phyloP scores from a whole-genome alignment of 2,888 invertebrate genomes.

The Drosophila neotestacea region DNA sequence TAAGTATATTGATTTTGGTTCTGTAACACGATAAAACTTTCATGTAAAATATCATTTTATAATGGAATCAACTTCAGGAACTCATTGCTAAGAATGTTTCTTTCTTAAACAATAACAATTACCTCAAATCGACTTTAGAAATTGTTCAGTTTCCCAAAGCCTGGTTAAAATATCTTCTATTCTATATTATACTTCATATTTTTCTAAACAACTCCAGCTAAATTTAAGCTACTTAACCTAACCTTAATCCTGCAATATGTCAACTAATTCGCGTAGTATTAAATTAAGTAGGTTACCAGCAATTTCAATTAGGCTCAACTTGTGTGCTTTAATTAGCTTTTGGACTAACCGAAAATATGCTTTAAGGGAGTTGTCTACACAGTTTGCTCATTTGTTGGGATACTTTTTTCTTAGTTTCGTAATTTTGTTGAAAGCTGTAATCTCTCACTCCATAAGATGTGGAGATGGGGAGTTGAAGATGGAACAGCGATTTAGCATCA shows the following conservation, averaged over 20 bases:
- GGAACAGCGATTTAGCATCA: conserved; percentile 25
- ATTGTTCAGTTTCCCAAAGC: not conserved
- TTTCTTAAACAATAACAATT: too few relatives aligned
- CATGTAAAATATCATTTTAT: too few relatives aligned
- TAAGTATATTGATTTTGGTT: too few relatives aligned
- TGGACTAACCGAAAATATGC: conserved; percentile 30
- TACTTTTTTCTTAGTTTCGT: conserved; percentile 32
- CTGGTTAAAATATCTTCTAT: not conserved
- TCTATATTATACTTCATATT: too few relatives aligned
- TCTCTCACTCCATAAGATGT: conserved; percentile 30
- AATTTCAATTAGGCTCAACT: not conserved
- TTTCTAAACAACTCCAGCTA: not conserved
- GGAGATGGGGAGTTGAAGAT: not conserved
- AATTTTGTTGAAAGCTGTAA: conserved; percentile 32
- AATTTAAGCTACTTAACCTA: not conserved
- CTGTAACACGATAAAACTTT: too few relatives aligned
- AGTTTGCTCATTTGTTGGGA: conserved; percentile 52
- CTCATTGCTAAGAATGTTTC: too few relatives aligned
- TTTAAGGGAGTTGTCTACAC: conserved; percentile 36
- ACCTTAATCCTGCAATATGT: not conserved
- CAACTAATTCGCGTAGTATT: not conserved
- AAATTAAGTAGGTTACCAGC: not conserved
- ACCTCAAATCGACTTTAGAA: too few relatives aligned
- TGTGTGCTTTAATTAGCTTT: conserved; percentile 11
- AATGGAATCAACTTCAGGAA: too few relatives aligned